phyloP scores from a whole-genome alignment of 1,140 invertebrate species.

The Tetramorium alpestre region DNA sequence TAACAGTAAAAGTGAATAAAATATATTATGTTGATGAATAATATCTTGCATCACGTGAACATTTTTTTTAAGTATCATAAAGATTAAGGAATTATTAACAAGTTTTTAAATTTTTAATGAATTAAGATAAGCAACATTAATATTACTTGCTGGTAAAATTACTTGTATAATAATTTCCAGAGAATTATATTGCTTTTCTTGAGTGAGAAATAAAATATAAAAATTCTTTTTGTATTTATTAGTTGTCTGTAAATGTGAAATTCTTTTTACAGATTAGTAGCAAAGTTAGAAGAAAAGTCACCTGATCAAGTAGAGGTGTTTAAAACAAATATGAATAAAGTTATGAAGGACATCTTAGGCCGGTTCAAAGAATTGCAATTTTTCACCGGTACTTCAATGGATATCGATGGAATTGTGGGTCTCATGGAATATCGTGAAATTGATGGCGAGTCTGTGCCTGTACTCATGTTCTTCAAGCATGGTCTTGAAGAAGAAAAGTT shows the following conservation, averaged over 20 bases:
- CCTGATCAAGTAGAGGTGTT: constrained; percentile 95
- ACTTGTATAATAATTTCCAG: neutral
- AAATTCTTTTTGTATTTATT: neutral
- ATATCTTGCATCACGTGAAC: neutral
- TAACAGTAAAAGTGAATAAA: neutral
- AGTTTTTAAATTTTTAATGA: neutral
- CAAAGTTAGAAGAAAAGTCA: constrained; percentile 92
- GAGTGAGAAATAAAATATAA: neutral
- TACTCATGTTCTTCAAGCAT: constrained; percentile 98
- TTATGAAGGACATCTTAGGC: constrained; percentile 96
- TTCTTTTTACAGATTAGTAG: constrained; percentile 89
- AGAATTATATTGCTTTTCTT: neutral
- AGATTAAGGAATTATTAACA: neutral
- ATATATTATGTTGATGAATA: too few species aligned
- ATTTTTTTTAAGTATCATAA: neutral
- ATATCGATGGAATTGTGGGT: constrained; percentile 96
- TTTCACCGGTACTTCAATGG: constrained; percentile 98
- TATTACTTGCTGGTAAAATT: neutral
- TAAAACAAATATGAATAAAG: constrained; percentile 97
- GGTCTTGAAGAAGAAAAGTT: constrained; percentile 98
- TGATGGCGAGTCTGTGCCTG: constrained; percentile 92
- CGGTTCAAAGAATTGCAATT: constrained; percentile 98
- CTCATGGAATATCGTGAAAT: constrained; percentile 97
- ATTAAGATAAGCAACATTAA: neutral
- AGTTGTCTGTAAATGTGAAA: neutral